Evolutionary conservation across 2,113 vertebrate genomes (phyloP).

Genomic region (Neotoma lepida): DNA sequence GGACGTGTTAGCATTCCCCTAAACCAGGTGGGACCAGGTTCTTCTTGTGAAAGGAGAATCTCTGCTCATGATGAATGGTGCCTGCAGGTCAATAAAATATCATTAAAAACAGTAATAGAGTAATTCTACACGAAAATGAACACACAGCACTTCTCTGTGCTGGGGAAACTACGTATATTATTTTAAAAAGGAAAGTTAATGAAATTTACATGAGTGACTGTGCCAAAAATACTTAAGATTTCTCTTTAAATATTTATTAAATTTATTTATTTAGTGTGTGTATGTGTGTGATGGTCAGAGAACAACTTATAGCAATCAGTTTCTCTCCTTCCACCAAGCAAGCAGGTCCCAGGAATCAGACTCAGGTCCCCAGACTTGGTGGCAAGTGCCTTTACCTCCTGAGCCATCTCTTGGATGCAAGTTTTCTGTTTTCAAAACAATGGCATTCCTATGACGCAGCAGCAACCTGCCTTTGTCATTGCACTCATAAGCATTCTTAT

Average conservation of each 20-base stretch:
- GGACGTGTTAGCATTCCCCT: accelerated
- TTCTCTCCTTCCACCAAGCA: neutral
- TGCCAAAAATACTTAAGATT: neutral
- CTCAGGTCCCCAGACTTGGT: neutral
- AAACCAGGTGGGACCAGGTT: neutral
- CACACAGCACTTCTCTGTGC: neutral
- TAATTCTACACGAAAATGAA: neutral
- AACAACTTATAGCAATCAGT: no score
- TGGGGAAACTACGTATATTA: neutral
- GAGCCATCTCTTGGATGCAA: neutral
- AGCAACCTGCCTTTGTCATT: neutral
- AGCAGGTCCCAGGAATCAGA: neutral
- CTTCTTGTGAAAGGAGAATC: neutral
- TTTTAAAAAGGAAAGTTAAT: neutral
- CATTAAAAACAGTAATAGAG: neutral
- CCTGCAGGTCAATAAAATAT: neutral
- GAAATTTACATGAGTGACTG: neutral
- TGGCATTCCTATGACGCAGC: neutral
- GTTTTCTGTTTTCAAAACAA: neutral
- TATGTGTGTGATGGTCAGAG: neutral
- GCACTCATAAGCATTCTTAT: neutral
- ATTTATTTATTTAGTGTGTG: neutral
- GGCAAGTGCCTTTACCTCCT: neutral
- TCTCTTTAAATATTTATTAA: neutral
- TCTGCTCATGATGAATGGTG: neutral